Evolutionary conservation across 2,797 vertebrate species (phyloP).

Genomic region (Triplophysa bombifrons): DNA sequence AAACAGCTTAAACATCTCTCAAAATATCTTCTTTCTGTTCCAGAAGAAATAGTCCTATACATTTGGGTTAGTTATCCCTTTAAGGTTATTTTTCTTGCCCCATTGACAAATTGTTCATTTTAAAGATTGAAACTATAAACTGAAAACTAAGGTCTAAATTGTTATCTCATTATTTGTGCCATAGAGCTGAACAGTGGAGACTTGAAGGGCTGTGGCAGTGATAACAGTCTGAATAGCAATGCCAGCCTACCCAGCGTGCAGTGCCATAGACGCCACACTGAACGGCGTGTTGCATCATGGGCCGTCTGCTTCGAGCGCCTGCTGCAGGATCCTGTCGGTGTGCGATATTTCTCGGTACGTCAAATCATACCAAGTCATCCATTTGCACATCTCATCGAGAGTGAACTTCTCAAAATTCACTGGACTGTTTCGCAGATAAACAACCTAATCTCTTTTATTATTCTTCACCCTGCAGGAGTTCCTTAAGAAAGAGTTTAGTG

Average conservation of each 20-base stretch:
- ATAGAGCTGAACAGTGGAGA: constrained; percentile 92
- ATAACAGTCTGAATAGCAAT: constrained; percentile 96
- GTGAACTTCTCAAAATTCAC: no score
- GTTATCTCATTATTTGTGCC: constrained; percentile 30
- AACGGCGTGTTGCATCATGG: constrained; percentile 94
- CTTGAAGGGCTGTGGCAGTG: constrained; percentile 92
- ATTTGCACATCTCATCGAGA: neutral
- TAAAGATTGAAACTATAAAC: no score
- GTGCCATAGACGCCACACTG: constrained; percentile 89
- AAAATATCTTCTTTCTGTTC: no score
- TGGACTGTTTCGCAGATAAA: no score
- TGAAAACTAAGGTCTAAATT: neutral
- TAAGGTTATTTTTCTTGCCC: no score
- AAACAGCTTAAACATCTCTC: no score
- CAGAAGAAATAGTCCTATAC: no score
- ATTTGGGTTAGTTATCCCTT: no score
- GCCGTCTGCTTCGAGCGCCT: constrained; percentile 96
- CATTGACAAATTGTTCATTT: no score
- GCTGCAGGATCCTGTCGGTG: constrained; percentile 91
- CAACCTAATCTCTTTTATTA: neutral
- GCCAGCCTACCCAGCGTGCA: constrained; percentile 96
- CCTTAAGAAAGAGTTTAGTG: constrained; percentile 96
- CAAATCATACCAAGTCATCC: neutral
- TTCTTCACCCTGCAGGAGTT: constrained; percentile 81
- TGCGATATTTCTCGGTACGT: constrained; percentile 93